Evolutionary conservation across 2,797 vertebrate species (phyloP).

Genomic region (Mormyrops attenuatus): DNA sequence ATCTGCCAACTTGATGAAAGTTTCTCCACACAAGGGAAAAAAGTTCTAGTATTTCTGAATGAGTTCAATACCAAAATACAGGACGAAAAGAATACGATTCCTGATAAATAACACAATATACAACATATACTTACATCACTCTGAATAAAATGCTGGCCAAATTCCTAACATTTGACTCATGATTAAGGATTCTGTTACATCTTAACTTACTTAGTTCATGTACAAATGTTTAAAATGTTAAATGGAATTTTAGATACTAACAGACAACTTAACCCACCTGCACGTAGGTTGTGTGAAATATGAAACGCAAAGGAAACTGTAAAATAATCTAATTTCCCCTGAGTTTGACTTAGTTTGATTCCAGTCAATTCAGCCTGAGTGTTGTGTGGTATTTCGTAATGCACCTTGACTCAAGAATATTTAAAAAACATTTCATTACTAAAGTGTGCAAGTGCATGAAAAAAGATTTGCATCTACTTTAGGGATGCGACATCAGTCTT

Average conservation of each 20-base stretch:
- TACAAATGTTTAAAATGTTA: background rate
- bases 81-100: background rate
- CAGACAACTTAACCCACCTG: background rate
- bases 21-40: background rate
- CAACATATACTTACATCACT: background rate
- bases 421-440: background rate
- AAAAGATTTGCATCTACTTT: slow-evolving; percentile 60
- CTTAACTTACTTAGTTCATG: background rate
- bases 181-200: background rate
- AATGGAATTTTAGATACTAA: background rate
- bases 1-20: background rate
- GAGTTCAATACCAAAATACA: background rate
- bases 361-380: background rate
- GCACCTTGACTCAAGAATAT: background rate
- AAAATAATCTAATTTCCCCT: background rate
- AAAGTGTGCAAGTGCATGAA: slow-evolving; percentile 40
- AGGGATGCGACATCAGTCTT: slow-evolving; percentile 59
- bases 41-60: background rate
- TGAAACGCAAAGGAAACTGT: background rate
- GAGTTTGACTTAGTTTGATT: background rate
- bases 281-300: background rate
- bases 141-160: background rate
- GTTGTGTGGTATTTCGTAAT: too few species aligned
- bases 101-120: background rate
- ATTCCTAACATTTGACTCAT: background rate